These are phyloP conservation scores for Mixornis gularis DNA, from an alignment of 2,113 vertebrate genomes.

Conservation along the genomic window DNA sequence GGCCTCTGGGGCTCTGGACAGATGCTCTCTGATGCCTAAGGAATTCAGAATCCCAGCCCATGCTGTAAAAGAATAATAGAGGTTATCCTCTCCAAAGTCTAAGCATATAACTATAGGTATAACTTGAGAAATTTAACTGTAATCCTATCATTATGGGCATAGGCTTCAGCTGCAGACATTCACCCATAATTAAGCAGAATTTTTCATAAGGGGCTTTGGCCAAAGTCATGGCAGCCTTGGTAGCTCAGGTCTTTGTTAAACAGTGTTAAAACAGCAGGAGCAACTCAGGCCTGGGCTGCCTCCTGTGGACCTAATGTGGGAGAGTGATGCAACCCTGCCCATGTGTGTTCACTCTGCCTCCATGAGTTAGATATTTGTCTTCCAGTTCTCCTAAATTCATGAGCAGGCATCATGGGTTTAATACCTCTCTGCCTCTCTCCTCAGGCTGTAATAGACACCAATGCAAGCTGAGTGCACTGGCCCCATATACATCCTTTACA, in stretches of 20 bases:
- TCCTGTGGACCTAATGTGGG: background rate
- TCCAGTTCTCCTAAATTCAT: background rate
- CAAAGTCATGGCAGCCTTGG: background rate
- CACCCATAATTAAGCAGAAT: background rate
- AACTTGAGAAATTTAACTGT: background rate
- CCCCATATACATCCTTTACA: background rate
- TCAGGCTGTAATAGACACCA: accelerated
- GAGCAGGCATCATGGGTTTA: background rate
- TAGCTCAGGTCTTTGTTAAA: background rate
- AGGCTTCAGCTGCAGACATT: background rate
- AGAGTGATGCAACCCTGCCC: background rate
- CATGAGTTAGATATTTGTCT: accelerated
- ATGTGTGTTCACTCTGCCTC: background rate
- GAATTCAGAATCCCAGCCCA: background rate
- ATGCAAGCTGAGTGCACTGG: background rate
- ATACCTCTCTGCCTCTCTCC: background rate
- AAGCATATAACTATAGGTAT: background rate
- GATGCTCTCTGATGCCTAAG: background rate
- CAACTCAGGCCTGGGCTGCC: background rate
- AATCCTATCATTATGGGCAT: background rate
- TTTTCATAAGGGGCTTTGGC: background rate
- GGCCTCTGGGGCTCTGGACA: background rate
- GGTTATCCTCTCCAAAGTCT: background rate
- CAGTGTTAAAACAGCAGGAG: background rate
- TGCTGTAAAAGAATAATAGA: background rate